Percentiles rank a stretch among this genome's conserved stretches.
Conservation (phyloP, 1,140 invertebrate species). For the Drosophila melanica region DNA sequence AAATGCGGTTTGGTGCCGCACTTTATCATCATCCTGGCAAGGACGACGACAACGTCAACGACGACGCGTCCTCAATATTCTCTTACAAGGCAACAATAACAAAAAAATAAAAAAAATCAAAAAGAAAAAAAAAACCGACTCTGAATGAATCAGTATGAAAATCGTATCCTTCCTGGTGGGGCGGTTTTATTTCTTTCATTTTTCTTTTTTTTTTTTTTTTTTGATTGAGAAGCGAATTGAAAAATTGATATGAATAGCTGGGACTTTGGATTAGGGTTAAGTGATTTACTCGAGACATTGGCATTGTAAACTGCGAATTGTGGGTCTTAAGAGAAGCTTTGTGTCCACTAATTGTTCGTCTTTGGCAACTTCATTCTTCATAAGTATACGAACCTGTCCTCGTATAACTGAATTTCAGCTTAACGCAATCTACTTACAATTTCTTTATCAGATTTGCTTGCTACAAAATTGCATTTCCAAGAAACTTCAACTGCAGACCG, state of each 20-base stretch:
- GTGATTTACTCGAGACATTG: slow-evolving; percentile 54
- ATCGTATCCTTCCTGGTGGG: slow-evolving; percentile 27
- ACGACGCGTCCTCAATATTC: slow-evolving; percentile 33
- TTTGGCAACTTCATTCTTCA: not conserved
- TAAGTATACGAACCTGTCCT: slow-evolving; percentile 10
- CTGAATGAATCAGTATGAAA: slow-evolving; percentile 27
- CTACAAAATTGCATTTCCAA: slow-evolving; percentile 61
- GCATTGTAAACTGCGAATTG: slow-evolving; percentile 30
- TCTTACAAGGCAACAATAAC: slow-evolving; percentile 40
- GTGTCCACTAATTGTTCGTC: slow-evolving; percentile 54
- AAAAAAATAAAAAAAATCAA: slow-evolving; percentile 25
- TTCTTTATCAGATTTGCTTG: slow-evolving; percentile 69
- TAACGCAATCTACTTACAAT: slow-evolving; percentile 56
- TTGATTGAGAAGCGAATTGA: slow-evolving; percentile 25
- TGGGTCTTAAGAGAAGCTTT: slow-evolving; percentile 15
- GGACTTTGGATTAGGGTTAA: slow-evolving; percentile 55
- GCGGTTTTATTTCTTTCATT: slow-evolving; percentile 8
- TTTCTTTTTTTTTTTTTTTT: slow-evolving; percentile 8
- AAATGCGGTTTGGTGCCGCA: slow-evolving; percentile 69
- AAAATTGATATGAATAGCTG: slow-evolving; percentile 55
- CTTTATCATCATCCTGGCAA: slow-evolving; percentile 52
- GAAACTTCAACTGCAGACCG: slow-evolving; percentile 63
- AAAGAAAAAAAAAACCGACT: slow-evolving; percentile 7
- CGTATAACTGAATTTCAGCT: slow-evolving; percentile 44
- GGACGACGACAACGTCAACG: slow-evolving; percentile 32